Percentiles rank a stretch among this genome's conserved stretches.
Conservation (phyloP, 2,797 vertebrate genomes). For the Toxotes lorentzi region DNA sequence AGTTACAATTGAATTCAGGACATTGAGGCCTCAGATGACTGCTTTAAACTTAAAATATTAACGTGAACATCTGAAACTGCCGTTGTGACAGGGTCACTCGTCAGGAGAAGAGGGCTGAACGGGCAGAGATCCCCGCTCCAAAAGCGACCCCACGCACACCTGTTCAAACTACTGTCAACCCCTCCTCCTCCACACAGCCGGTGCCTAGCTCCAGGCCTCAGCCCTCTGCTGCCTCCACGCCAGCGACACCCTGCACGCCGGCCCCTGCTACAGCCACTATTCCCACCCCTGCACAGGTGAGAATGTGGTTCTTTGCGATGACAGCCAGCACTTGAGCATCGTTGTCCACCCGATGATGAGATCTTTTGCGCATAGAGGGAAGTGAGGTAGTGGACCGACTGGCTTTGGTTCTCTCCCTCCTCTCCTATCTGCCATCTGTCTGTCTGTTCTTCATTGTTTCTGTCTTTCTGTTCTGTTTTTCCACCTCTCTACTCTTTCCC, state of each 20-base stretch:
- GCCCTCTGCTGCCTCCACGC: slow-evolving; percentile 63
- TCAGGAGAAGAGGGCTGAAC: slow-evolving; percentile 83
- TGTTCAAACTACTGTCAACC: slow-evolving; percentile 50
- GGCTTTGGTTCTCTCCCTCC: slow-evolving; percentile 57
- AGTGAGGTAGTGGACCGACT: slow-evolving; percentile 57
- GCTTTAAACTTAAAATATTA: not conserved
- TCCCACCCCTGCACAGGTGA: slow-evolving; percentile 75
- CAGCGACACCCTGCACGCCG: slow-evolving; percentile 68
- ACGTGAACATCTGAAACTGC: not conserved
- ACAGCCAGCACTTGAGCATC: not conserved
- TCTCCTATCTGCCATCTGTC: slow-evolving; percentile 16
- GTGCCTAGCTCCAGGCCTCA: slow-evolving; percentile 77
- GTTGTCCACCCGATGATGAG: slow-evolving; percentile 57
- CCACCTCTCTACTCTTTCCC: slow-evolving; percentile 20
- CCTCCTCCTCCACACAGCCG: slow-evolving; percentile 72
- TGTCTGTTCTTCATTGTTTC: not conserved
- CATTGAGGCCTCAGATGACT: not conserved
- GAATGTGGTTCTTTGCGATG: not conserved
- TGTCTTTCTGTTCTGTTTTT: too few relatives aligned
- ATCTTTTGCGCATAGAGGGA: slow-evolving; percentile 73
- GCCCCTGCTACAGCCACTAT: slow-evolving; percentile 59
- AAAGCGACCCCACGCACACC: slow-evolving; percentile 74
- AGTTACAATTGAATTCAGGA: not conserved
- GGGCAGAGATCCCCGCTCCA: slow-evolving; percentile 68
- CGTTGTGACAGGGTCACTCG: slow-evolving; percentile 56